Percentiles rank a stretch among this genome's conserved stretches.
phyloP scores from a whole-genome alignment of 1,140 invertebrate species.

The Oreohelix idahoensis region DNA sequence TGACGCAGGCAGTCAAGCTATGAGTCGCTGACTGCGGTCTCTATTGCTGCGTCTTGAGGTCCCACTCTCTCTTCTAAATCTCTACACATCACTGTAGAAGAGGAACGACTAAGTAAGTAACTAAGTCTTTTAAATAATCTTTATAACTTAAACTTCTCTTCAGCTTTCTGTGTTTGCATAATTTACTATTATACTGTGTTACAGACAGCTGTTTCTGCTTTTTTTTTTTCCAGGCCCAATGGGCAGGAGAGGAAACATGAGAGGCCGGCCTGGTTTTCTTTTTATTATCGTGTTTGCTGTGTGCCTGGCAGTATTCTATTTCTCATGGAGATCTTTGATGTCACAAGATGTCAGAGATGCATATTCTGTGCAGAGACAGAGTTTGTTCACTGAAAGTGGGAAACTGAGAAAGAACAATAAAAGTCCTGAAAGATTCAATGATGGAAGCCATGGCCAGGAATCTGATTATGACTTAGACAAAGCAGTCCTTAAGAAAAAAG shows the following conservation, averaged over 20 bases:
- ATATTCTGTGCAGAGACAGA: not conserved
- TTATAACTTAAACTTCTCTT: too few species aligned
- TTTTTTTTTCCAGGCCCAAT: not conserved
- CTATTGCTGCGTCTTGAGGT: too few species aligned
- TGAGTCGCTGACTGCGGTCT: too few species aligned
- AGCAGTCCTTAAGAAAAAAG: not conserved
- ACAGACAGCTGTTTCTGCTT: too few species aligned
- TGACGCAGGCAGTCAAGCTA: too few species aligned
- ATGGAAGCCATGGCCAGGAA: not conserved
- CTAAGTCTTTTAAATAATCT: too few species aligned
- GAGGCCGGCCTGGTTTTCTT: slow-evolving; percentile 2
- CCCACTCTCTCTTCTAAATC: too few species aligned
- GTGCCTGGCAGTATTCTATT: slow-evolving; percentile 10
- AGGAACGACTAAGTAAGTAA: too few species aligned
- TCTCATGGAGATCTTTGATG: slow-evolving; percentile 24
- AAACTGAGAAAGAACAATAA: not conserved
- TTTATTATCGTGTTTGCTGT: slow-evolving; percentile 13
- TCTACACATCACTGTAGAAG: too few species aligned
- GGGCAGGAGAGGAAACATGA: slow-evolving; percentile 21
- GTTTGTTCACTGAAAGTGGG: not conserved
- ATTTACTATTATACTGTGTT: too few species aligned
- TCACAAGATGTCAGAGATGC: slow-evolving; percentile 4
- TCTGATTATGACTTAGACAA: not conserved
- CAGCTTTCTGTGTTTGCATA: too few species aligned
- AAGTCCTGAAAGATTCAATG: not conserved